These are phyloP conservation scores for Phyllotreta striolata DNA, from an alignment of 2,888 invertebrate genomes.

Conservation along the genomic window DNA sequence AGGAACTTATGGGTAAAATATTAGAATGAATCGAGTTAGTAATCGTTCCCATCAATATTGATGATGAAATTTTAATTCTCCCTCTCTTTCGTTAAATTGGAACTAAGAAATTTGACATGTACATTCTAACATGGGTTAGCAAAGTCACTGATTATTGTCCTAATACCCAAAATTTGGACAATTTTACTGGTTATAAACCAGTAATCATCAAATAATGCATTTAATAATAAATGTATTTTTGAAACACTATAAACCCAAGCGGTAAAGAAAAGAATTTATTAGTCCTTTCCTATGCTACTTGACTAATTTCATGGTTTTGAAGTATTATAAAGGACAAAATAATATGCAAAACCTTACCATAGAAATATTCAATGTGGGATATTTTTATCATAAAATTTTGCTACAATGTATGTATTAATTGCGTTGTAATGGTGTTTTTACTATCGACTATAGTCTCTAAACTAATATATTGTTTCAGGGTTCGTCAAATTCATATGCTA, in stretches of 20 bases:
- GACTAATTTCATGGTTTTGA: constrained; percentile 33
- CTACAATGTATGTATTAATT: constrained; percentile 25
- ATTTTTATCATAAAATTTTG: constrained; percentile 40
- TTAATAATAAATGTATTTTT: background rate
- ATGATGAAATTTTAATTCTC: too few species aligned
- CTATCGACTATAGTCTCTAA: constrained; percentile 31
- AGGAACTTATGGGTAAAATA: background rate
- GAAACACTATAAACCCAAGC: background rate
- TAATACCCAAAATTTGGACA: background rate
- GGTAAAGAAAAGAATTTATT: background rate
- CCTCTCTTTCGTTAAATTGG: background rate
- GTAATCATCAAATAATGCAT: background rate
- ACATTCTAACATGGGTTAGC: background rate
- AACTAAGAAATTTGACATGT: background rate
- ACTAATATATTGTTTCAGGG: constrained; percentile 67
- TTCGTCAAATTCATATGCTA: constrained; percentile 99
- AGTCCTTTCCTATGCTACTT: constrained; percentile 43
- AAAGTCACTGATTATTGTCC: constrained; percentile 6
- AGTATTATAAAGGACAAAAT: constrained; percentile 43
- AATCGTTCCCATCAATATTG: too few species aligned
- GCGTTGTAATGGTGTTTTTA: too few species aligned
- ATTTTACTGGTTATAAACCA: background rate
- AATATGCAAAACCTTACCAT: constrained; percentile 40
- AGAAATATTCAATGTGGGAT: constrained; percentile 27
- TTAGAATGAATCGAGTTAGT: too few species aligned